phyloP scores from a whole-genome alignment of 2,888 invertebrate genomes.

The Cerastis leucographa region DNA sequence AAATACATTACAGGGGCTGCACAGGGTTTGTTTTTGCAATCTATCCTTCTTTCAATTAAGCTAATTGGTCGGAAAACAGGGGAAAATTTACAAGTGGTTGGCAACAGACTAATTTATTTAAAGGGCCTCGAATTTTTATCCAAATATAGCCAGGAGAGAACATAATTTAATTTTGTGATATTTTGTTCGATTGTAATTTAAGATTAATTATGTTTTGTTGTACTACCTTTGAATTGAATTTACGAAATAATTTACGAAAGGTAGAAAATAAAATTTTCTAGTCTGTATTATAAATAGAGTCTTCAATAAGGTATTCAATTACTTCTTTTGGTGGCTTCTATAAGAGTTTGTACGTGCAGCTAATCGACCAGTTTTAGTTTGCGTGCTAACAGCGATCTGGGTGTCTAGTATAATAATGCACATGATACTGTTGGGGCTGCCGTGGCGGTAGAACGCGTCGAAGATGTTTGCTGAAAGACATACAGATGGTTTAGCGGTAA shows the following conservation, averaged over 20 bases:
- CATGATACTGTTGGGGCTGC: no score
- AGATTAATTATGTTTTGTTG: conserved; percentile 2
- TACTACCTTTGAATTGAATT: neutral
- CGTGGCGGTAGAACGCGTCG: no score
- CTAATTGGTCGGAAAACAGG: conserved; percentile 61
- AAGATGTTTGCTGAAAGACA: no score
- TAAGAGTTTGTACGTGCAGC: no score
- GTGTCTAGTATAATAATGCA: no score
- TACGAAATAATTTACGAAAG: neutral
- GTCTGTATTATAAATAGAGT: neutral
- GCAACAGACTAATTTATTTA: conserved; percentile 51
- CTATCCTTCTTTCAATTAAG: conserved; percentile 64
- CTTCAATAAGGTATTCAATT: neutral
- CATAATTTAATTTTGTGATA: conserved; percentile 26
- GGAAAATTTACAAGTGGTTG: conserved; percentile 57
- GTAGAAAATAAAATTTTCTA: neutral
- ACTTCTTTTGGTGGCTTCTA: neutral
- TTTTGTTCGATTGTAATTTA: conserved; percentile 23
- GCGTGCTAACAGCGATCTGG: no score
- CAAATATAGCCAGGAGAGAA: conserved; percentile 8
- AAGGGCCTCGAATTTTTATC: conserved; percentile 27
- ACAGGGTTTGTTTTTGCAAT: conserved; percentile 61
- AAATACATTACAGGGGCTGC: conserved; percentile 53
- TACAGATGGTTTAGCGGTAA: no score
- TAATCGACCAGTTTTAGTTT: no score